These are phyloP conservation scores for Microchirus variegatus DNA, from an alignment of 2,797 vertebrate genomes.

Conservation along the genomic window DNA sequence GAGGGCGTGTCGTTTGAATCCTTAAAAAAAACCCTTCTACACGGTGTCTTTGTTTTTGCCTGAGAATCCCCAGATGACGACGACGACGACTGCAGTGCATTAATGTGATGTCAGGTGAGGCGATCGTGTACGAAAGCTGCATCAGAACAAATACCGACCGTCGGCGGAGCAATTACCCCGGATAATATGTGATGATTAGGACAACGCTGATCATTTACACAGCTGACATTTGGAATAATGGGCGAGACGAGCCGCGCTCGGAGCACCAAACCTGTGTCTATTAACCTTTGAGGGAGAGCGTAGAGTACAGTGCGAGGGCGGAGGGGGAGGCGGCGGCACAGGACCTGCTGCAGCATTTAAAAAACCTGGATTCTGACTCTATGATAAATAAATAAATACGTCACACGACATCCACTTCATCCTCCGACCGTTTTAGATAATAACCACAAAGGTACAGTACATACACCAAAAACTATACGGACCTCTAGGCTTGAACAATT, in stretches of 20 bases:
- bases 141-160: conserved; percentile 61
- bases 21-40: no score
- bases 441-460: no score
- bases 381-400: conserved; percentile 16
- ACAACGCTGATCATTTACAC: conserved; percentile 65
- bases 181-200: conserved; percentile 69
- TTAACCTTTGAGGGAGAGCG: conserved; percentile 64
- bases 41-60: no score
- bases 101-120: conserved; percentile 20
- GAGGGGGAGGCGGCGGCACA: no score
- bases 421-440: neutral
- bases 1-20: no score
- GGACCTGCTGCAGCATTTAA: conserved; percentile 8
- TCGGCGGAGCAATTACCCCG: conserved; percentile 64
- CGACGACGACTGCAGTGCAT: conserved; percentile 8
- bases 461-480: no score
- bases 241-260: conserved; percentile 36
- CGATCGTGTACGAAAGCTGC: conserved; percentile 30
- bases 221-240: conserved; percentile 74
- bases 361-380: conserved; percentile 30
- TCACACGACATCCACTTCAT: conserved; percentile 8
- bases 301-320: conserved; percentile 14
- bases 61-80: conserved; percentile 1
- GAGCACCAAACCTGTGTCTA: conserved; percentile 51
- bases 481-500: no score